phyloP scores from a whole-genome alignment of 1,140 invertebrate genomes.

The honey bee (Apis mellifera) region DNA sequence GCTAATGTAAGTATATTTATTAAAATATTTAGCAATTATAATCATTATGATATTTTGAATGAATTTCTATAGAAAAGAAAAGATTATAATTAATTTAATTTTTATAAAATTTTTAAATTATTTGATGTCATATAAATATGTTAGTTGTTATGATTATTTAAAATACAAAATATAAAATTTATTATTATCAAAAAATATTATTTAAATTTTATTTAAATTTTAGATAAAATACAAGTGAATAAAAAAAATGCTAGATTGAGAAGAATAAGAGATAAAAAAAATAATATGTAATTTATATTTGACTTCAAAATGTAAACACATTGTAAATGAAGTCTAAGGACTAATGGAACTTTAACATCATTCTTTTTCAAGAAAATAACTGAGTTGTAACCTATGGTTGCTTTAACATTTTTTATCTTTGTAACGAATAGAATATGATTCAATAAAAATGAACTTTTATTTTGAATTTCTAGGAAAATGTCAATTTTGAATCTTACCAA shows the following conservation, averaged over 20 bases:
- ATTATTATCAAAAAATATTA: background rate
- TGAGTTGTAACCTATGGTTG: too few species aligned
- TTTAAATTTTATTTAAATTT: background rate
- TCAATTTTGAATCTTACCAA: background rate
- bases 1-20: conserved; percentile 64
- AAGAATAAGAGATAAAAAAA: too few species aligned
- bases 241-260: background rate
- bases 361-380: too few species aligned
- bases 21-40: conserved; percentile 69
- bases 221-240: background rate
- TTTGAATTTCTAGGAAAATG: background rate
- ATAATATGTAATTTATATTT: background rate
- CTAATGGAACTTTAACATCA: too few species aligned
- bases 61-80: conserved; percentile 4
- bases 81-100: conserved; percentile 27
- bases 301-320: background rate
- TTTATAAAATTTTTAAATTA: background rate
- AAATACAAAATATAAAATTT: background rate
- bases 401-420: too few species aligned
- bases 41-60: conserved; percentile 56
- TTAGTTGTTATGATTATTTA: background rate
- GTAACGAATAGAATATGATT: background rate
- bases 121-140: background rate
- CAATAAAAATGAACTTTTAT: background rate
- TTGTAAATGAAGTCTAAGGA: too few species aligned